Percentiles rank a stretch among this genome's conserved stretches.
Evolutionary conservation across 2,113 vertebrate genomes (phyloP).

Genomic region (Cranoglanis bouderius): DNA sequence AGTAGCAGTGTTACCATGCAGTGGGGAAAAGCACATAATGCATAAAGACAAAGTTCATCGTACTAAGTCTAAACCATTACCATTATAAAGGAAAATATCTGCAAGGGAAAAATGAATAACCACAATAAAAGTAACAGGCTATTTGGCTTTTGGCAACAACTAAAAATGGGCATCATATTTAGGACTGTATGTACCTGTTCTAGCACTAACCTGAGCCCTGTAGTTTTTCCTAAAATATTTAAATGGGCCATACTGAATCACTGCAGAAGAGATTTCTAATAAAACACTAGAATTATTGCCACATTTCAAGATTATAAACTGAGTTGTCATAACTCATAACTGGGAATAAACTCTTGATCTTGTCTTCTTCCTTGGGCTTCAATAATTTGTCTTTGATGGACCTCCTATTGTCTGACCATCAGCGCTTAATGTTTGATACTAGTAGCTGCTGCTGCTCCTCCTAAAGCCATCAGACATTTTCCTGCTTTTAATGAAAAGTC

Average conservation of each 20-base stretch:
- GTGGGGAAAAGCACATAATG: not conserved
- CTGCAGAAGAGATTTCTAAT: too few species aligned
- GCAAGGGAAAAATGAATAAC: not conserved
- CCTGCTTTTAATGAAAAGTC: not conserved
- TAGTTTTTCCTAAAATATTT: not conserved
- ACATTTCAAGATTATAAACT: not conserved
- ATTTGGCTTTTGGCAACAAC: not conserved
- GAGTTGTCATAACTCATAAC: not conserved
- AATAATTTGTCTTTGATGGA: not conserved
- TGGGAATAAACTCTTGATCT: not conserved
- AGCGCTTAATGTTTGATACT: not conserved
- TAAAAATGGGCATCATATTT: too few species aligned
- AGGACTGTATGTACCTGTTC: not conserved
- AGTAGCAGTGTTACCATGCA: constrained; percentile 5
- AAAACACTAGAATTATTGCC: not conserved
- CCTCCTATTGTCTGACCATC: not conserved
- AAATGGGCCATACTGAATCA: not conserved
- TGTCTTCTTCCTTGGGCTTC: not conserved
- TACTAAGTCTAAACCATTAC: not conserved
- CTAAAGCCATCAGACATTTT: not conserved
- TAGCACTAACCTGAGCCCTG: not conserved
- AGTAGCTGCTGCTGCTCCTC: not conserved
- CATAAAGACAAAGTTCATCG: not conserved
- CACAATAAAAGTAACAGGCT: not conserved
- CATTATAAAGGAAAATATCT: not conserved